Evolutionary conservation across 2,888 invertebrate genomes (phyloP).

Genomic region (Baccha elongata): DNA sequence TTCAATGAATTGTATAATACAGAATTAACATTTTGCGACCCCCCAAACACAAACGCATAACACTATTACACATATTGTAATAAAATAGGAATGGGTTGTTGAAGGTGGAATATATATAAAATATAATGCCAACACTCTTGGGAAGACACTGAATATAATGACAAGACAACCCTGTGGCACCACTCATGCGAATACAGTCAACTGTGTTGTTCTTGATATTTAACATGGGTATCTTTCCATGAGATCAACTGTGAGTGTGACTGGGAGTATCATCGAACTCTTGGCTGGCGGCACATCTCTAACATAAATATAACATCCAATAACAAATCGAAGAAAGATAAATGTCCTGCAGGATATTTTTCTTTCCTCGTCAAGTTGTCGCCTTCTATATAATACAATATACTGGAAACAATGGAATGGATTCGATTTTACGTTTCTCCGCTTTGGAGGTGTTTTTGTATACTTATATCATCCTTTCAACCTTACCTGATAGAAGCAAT

Average conservation of each 20-base stretch:
- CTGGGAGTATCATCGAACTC: conserved; percentile 20
- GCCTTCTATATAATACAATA: too few species aligned
- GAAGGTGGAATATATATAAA: conserved; percentile 20
- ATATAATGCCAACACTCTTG: conserved; percentile 20
- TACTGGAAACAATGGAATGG: too few species aligned
- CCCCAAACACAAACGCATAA: not conserved
- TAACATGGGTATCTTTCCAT: conserved; percentile 18
- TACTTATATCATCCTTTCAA: conserved; percentile 40
- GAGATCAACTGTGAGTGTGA: conserved; percentile 15
- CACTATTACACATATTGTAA: not conserved
- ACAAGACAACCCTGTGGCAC: conserved; percentile 30
- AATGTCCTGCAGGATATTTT: conserved; percentile 69
- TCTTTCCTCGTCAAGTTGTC: conserved; percentile 54
- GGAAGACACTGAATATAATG: conserved; percentile 25
- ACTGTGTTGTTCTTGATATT: conserved; percentile 33
- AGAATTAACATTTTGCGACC: conserved; percentile 45
- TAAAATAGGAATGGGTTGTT: not conserved
- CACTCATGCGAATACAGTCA: conserved; percentile 16
- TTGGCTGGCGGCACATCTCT: conserved; percentile 23
- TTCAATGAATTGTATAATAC: conserved; percentile 60
- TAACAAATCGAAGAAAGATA: conserved; percentile 53
- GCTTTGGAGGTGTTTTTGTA: not conserved
- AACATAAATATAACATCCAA: conserved; percentile 47
- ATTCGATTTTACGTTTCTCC: too few species aligned
- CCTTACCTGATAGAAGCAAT: conserved; percentile 55